Conservation (phyloP, 2,888 invertebrate species). For the Zygogramma bicolorata region DNA sequence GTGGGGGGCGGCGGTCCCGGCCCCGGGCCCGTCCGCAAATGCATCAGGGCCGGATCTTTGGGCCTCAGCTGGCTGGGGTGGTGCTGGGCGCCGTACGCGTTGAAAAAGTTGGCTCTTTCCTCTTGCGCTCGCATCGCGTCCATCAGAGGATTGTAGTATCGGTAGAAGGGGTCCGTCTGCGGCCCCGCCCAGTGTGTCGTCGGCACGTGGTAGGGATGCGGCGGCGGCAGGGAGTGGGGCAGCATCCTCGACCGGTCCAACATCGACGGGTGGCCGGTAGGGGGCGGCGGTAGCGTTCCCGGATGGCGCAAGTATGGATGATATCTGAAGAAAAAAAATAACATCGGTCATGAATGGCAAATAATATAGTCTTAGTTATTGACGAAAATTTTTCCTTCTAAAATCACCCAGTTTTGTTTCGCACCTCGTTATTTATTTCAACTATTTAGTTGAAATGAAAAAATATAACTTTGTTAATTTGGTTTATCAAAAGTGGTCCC, state of each 20-base stretch:
- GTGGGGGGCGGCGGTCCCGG: slow-evolving; percentile 68
- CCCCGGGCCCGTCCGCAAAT: slow-evolving; percentile 69
- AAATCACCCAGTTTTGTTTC: too few species aligned
- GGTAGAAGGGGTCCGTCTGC: slow-evolving; percentile 70
- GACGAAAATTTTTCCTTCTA: too few species aligned
- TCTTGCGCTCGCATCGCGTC: slow-evolving; percentile 84
- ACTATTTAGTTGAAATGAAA: too few species aligned
- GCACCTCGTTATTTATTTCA: too few species aligned
- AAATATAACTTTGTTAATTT: too few species aligned
- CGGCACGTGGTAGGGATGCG: slow-evolving; percentile 67
- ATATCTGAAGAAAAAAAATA: slow-evolving; percentile 63
- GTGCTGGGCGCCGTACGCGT: slow-evolving; percentile 70
- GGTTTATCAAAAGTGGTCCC: too few species aligned
- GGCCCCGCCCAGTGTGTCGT: slow-evolving; percentile 63
- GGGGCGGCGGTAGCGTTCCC: slow-evolving; percentile 68
- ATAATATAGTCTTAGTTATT: not conserved
- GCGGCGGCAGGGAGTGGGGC: slow-evolving; percentile 67
- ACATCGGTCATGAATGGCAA: not conserved
- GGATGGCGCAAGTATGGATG: slow-evolving; percentile 69
- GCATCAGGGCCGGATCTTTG: slow-evolving; percentile 70
- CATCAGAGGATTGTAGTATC: slow-evolving; percentile 82
- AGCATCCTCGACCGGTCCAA: slow-evolving; percentile 66
- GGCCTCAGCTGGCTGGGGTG: slow-evolving; percentile 60
- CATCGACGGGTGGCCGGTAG: slow-evolving; percentile 64
- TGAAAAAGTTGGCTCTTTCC: slow-evolving; percentile 82